These are phyloP conservation scores for Gonocerus acuteangulatus DNA, from an alignment of 2,888 invertebrate species.

Conservation along the genomic window DNA sequence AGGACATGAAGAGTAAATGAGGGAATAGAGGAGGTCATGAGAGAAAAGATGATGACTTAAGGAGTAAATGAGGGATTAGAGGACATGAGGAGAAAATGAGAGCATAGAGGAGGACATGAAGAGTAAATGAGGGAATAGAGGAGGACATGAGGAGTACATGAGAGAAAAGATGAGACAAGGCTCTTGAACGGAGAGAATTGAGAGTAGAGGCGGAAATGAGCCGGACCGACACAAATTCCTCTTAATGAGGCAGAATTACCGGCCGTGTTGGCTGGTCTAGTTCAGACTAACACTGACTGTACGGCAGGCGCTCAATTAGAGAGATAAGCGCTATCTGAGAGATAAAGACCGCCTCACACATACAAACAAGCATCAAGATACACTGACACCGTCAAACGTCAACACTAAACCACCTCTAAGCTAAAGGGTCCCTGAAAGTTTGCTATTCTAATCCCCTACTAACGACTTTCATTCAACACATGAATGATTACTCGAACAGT, in stretches of 20 bases:
- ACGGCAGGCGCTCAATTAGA: conserved; percentile 20
- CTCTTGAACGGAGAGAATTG: not conserved
- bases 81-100: not conserved
- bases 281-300: not conserved
- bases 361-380: not conserved
- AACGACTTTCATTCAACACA: too few species aligned
- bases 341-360: conserved; percentile 6
- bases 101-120: not conserved
- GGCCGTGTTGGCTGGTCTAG: not conserved
- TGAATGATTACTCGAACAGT: too few species aligned
- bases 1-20: not conserved
- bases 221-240: conserved; percentile 9
- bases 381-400: not conserved
- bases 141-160: too few species aligned
- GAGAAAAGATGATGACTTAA: too few species aligned
- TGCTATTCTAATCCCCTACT: too few species aligned
- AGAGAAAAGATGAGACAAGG: not conserved
- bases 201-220: not conserved
- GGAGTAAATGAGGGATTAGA: not conserved
- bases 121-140: not conserved
- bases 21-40: not conserved
- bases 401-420: too few species aligned
- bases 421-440: too few species aligned
- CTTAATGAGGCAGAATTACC: conserved; percentile 22
- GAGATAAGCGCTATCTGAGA: conserved; percentile 21